Percentiles rank a stretch among this genome's conserved stretches.
Conservation (phyloP, 1,140 invertebrate species). For the Nixonia krombeini region DNA sequence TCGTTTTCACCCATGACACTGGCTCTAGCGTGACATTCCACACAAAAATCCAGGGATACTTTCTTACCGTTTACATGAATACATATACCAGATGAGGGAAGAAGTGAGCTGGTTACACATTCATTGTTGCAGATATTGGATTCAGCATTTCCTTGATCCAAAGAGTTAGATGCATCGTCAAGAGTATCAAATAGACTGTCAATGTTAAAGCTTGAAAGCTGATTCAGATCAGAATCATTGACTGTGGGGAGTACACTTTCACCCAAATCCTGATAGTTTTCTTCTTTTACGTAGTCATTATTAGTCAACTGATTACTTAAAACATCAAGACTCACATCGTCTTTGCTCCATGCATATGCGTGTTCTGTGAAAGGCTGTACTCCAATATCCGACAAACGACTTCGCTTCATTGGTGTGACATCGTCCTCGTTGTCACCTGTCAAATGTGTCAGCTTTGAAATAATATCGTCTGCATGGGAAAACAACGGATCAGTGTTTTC, state of each 20-base stretch:
- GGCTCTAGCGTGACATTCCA: constrained; percentile 60
- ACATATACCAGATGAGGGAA: constrained; percentile 66
- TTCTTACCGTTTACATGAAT: constrained; percentile 72
- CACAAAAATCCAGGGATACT: constrained; percentile 73
- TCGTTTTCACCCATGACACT: background rate
- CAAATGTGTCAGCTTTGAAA: too few relatives aligned
- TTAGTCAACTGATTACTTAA: too few relatives aligned
- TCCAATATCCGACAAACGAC: too few relatives aligned
- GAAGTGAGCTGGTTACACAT: background rate
- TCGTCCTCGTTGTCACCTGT: too few relatives aligned
- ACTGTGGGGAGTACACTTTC: background rate
- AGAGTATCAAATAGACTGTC: constrained; percentile 38
- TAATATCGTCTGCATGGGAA: too few relatives aligned
- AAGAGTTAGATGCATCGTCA: constrained; percentile 19
- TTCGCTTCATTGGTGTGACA: too few relatives aligned
- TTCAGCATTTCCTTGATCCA: constrained; percentile 10
- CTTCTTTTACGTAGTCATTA: background rate
- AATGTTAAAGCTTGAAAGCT: constrained; percentile 17
- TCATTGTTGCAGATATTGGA: background rate
- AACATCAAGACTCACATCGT: background rate
- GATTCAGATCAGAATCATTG: background rate
- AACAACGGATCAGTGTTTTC: background rate
- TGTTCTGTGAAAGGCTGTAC: background rate
- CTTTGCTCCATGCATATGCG: background rate
- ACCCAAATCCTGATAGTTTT: too few relatives aligned